These are phyloP conservation scores for Littorina saxatilis DNA, from an alignment of 1,140 invertebrate species.

Conservation along the genomic window DNA sequence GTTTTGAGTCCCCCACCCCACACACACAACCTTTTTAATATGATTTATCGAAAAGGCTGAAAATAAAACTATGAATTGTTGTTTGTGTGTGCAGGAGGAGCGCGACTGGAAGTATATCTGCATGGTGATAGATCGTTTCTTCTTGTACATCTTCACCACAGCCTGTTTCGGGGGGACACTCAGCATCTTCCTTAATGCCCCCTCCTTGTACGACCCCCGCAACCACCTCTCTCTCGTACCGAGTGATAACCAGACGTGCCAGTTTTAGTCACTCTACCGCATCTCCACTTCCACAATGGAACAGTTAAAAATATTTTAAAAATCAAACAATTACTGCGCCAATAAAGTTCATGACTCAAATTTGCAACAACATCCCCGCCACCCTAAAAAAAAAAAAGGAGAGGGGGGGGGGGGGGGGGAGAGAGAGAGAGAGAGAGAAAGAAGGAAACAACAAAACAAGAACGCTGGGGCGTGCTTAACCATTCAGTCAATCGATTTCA, in stretches of 20 bases:
- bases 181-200: constrained; percentile 94
- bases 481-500: too few species aligned
- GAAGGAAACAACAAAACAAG: too few species aligned
- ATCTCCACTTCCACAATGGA: too few species aligned
- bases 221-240: constrained; percentile 81
- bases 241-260: constrained; percentile 42
- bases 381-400: neutral
- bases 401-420: neutral
- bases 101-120: constrained; percentile 99
- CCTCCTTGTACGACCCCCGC: constrained; percentile 94
- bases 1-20: too few species aligned
- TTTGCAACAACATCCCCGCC: too few species aligned
- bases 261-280: constrained; percentile 29
- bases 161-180: constrained; percentile 89
- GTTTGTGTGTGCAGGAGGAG: constrained; percentile 67
- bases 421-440: neutral
- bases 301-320: too few species aligned
- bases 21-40: too few species aligned
- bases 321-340: too few species aligned
- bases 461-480: too few species aligned
- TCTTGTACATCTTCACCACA: constrained; percentile 96
- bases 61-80: too few species aligned
- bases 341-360: too few species aligned
- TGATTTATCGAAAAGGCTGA: too few species aligned
- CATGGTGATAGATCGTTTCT: constrained; percentile 98